Evolutionary conservation across 1,140 invertebrate species (phyloP).

Genomic region (Drosophila mauritiana): DNA sequence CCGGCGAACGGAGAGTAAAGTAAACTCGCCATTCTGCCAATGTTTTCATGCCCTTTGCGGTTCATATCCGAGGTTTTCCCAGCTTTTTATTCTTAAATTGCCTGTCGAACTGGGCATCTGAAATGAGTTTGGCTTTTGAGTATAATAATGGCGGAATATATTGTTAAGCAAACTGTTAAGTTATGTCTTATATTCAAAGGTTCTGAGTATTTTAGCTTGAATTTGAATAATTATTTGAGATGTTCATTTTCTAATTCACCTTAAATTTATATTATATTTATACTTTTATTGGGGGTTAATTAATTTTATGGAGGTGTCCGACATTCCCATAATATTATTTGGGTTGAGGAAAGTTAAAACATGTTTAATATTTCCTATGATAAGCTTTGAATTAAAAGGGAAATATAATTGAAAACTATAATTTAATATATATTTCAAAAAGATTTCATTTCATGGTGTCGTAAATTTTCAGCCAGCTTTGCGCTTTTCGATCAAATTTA

Average conservation of each 20-base stretch:
- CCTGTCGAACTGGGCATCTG: not conserved
- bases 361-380: too few species aligned
- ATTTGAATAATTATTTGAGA: too few species aligned
- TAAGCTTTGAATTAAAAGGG: too few species aligned
- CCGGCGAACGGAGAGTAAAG: slow-evolving; percentile 27
- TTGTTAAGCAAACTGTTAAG: not conserved
- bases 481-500: not conserved
- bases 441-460: not conserved
- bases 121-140: not conserved
- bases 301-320: too few species aligned
- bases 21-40: slow-evolving; percentile 43
- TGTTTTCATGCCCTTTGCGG: slow-evolving; percentile 29
- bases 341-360: too few species aligned
- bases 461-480: not conserved
- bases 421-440: not conserved
- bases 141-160: not conserved
- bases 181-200: too few species aligned
- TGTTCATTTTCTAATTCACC: too few species aligned
- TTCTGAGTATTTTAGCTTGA: too few species aligned
- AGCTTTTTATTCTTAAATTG: not conserved
- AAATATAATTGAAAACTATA: too few species aligned
- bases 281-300: too few species aligned
- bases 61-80: not conserved
- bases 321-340: too few species aligned
- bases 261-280: too few species aligned